Conservation (phyloP, 2,113 vertebrate species). For the Gymnarchus niloticus region DNA sequence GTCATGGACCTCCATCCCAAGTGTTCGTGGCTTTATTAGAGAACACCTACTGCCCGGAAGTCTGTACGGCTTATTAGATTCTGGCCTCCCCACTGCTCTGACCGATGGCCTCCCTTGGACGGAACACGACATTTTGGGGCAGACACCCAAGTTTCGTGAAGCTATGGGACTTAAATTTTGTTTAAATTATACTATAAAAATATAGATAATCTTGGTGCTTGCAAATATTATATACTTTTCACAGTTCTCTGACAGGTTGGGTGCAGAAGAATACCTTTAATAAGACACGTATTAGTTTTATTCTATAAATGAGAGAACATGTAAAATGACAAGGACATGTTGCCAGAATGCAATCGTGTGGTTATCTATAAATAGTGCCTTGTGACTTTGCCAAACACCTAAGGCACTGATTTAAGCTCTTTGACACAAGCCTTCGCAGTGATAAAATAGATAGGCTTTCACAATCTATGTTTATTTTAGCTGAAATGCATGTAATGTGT, state of each 20-base stretch:
- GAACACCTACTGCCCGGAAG: conserved; percentile 5
- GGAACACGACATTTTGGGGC: background rate
- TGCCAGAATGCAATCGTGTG: background rate
- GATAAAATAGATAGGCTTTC: background rate
- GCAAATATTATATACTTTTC: background rate
- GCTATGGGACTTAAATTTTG: background rate
- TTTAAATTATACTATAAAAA: background rate
- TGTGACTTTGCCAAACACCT: background rate
- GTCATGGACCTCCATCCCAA: conserved; percentile 2
- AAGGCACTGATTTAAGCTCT: background rate
- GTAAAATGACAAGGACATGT: background rate
- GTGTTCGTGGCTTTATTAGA: conserved; percentile 16
- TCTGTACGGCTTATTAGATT: conserved; percentile 14
- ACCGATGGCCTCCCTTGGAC: background rate
- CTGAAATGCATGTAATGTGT: background rate
- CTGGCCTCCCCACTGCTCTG: background rate
- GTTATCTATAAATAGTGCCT: background rate
- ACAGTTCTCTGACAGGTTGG: background rate
- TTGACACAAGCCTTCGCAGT: background rate
- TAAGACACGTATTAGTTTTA: background rate
- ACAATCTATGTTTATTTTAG: background rate
- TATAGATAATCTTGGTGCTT: background rate
- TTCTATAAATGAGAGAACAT: background rate
- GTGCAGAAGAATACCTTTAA: background rate
- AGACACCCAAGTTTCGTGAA: background rate